Conservation (phyloP, 2,113 vertebrate genomes). For the Baryphthengus martii region DNA sequence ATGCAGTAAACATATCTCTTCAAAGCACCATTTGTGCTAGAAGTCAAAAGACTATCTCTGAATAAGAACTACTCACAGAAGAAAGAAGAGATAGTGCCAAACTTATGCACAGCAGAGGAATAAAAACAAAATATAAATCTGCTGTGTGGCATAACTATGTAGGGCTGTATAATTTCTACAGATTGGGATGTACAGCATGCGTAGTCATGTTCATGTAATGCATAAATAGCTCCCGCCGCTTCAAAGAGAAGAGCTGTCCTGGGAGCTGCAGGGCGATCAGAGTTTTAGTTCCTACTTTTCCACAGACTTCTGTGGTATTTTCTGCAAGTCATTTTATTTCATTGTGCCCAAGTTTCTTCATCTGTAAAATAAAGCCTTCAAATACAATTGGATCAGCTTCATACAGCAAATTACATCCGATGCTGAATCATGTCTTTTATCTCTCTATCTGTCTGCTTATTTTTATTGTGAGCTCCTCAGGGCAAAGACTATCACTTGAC, state of each 20-base stretch:
- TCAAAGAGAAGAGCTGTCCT: background rate
- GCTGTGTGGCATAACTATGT: background rate
- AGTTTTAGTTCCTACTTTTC: background rate
- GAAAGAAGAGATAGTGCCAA: background rate
- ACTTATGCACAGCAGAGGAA: background rate
- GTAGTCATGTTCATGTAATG: fast-evolving
- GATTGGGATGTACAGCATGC: background rate
- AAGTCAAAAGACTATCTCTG: background rate
- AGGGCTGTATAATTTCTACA: background rate
- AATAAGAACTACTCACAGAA: background rate
- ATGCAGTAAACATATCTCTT: background rate
- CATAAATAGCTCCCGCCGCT: background rate
- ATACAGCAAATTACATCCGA: constrained; percentile 59
- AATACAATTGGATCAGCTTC: constrained; percentile 58
- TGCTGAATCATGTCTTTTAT: constrained; percentile 67
- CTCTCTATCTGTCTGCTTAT: constrained; percentile 48
- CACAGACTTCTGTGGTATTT: background rate
- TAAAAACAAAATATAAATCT: background rate
- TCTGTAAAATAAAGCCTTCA: constrained; percentile 62
- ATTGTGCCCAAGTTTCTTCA: constrained; percentile 27
- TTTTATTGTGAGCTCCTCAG: constrained; percentile 51
- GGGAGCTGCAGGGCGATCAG: background rate
- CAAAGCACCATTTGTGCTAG: background rate
- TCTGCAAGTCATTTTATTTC: constrained; percentile 50
- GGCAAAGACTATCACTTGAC: constrained; percentile 49